Evolutionary conservation across 2,113 vertebrate genomes (phyloP), one percentile per base, ranked within the genome.

Genomic region (Arvicanthis niloticus): DNA sequence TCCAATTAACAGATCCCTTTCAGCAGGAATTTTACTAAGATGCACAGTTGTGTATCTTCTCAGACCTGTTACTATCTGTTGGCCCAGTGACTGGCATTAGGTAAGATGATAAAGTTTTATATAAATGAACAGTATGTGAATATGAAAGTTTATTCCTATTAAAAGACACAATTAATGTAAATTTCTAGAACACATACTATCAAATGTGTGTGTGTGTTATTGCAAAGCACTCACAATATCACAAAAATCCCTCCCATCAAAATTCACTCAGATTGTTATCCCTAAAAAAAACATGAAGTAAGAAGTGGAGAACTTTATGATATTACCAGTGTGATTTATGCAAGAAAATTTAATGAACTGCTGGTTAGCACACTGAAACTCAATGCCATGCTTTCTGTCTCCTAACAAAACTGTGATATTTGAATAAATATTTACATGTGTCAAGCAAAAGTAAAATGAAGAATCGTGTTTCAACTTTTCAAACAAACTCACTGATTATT

Each of bases 391-490:
- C 1, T 75, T 56, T 94, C 45, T 65, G 6, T 84, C 48, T 85
- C 34, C 42, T 42, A 81, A n/a, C 15, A 40, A 76, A 96, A 77
- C 26, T 87, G 5, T 29, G 16, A 48, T n/a, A 90, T 88, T 95
- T 78, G 37, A 93, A 58, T 77, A 7, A 37, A 31, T 81, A 84
- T 91, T 85, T 75, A 62, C 10, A 58, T 60, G 22, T 93, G 78
- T 77, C 48, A 91, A 88, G 53, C n/a, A 95, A 91, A 97, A 96
- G 22, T 48, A 89, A 94, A 94, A 68, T 72, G 3, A 17, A 78
- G 70, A 97, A 75, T 21, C 60, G 0, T n/a, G 24, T 45, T 70
- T 60, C 34, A 53, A 17, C 15, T 48, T 96, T 91, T 73, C 68
- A 17, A 40, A 72, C 73, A 92, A 95, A 45, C 21, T 9, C 13